These are phyloP conservation scores for Carcharodon carcharias DNA, from an alignment of 2,797 vertebrate species.

Conservation along the genomic window DNA sequence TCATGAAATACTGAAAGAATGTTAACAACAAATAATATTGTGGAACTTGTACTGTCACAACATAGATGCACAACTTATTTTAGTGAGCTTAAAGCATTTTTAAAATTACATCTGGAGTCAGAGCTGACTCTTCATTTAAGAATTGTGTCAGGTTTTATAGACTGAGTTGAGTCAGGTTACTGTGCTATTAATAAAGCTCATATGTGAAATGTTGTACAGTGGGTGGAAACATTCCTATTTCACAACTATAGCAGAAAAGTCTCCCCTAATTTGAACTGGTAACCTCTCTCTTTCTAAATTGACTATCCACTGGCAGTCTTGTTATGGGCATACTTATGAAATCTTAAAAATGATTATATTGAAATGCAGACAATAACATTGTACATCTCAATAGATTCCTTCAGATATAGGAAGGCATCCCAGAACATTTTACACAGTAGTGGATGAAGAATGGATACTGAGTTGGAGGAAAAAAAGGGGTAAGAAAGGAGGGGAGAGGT, in stretches of 20 bases:
- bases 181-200: neutral
- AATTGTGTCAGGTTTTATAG: slow-evolving; percentile 14
- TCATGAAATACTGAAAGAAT: neutral
- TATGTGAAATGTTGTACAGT: neutral
- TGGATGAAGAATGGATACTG: neutral
- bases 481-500: neutral
- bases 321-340: neutral
- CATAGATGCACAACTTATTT: neutral
- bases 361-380: neutral
- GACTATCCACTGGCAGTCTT: neutral
- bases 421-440: neutral
- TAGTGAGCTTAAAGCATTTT: neutral
- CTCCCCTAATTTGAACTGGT: neutral
- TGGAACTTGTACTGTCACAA: neutral
- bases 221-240: neutral
- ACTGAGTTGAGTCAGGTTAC: neutral
- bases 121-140: neutral
- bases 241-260: neutral
- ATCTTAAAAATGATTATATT: neutral
- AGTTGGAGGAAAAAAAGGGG: neutral
- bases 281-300: neutral
- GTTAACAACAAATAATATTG: neutral
- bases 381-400: neutral
- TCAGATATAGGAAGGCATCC: neutral
- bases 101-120: neutral